These are phyloP conservation scores for Tachina lurida DNA, from an alignment of 2,888 invertebrate species.

Conservation along the genomic window DNA sequence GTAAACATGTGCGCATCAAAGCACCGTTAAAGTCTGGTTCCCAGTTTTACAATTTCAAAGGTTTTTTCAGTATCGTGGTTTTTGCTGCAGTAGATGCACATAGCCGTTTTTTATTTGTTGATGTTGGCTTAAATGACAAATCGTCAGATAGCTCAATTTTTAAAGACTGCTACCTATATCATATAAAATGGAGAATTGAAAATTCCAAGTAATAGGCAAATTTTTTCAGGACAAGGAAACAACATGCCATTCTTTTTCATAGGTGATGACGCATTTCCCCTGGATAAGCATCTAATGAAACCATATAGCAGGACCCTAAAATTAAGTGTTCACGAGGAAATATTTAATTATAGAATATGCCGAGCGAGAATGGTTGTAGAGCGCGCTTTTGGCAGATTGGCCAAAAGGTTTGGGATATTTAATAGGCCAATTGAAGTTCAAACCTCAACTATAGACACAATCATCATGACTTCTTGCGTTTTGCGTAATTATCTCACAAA, in stretches of 20 bases:
- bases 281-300: slow-evolving; percentile 5
- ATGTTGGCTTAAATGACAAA: slow-evolving; percentile 53
- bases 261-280: neutral
- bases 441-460: no score
- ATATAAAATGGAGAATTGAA: neutral
- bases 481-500: no score
- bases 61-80: slow-evolving; percentile 49
- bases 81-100: slow-evolving; percentile 52
- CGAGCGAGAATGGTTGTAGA: no score
- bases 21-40: neutral
- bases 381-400: no score
- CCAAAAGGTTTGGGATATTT: no score
- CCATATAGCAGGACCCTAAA: neutral
- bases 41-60: neutral
- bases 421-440: no score
- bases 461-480: no score
- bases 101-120: slow-evolving; percentile 43
- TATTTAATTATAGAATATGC: no score
- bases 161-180: slow-evolving; percentile 24
- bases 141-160: slow-evolving; percentile 57
- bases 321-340: no score
- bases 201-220: no score
- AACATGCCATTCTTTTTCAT: neutral
- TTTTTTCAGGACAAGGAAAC: no score
- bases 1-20: neutral